Evolutionary conservation across 2,113 vertebrate genomes (phyloP), one percentile per base, ranked within the genome.

Genomic region (Aix galericulata): DNA sequence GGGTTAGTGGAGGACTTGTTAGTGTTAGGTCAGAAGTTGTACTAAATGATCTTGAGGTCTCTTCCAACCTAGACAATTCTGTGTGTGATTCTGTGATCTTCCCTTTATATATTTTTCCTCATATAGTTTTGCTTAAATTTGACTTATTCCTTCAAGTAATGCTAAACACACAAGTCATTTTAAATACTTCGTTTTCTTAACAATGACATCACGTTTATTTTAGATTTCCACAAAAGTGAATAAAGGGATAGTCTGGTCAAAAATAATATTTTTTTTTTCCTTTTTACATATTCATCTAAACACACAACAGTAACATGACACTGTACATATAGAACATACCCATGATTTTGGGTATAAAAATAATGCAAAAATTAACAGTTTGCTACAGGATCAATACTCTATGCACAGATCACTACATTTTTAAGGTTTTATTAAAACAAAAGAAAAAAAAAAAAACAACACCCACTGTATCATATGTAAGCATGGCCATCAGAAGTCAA

Each of bases 231-330:
- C 38, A 96, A 50, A 95, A 88, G 5, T 95, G 17, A 93, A 53
- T 86, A 94, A 96, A 96, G 59, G 80, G 56, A 63, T 36, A 85
- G 72, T 91, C 74, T 87, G 88, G 75, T 42, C n/a, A 91, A 97
- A 95, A 92, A 63, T 34, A 46, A 81, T 90, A 86, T 9, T 82
- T 95, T 11, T 95, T 11, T 82, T 95, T 44, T 52, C 34, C n/a
- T 40, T 59, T 85, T 93, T 71, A 80, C 90, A 95, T 95, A 44
- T 91, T 88, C 67, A 46, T 96, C 34, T 77, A 91, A 95, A 86
- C 93, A 89, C 60, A 92, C 86, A 69, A 76, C 69, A 93, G 64
- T 82, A 93, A 83, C 18, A 36, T 79, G 81, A n/a, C 73, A 59
- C 62, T 86, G n/a, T 79, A 73, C 46, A 89, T 91, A 82, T 4